A percentile compares a stretch with the other conserved stretches of the same genome.
These are phyloP conservation scores for Ormyrus labotus DNA, from an alignment of 2,888 invertebrate genomes.

Conservation along the genomic window DNA sequence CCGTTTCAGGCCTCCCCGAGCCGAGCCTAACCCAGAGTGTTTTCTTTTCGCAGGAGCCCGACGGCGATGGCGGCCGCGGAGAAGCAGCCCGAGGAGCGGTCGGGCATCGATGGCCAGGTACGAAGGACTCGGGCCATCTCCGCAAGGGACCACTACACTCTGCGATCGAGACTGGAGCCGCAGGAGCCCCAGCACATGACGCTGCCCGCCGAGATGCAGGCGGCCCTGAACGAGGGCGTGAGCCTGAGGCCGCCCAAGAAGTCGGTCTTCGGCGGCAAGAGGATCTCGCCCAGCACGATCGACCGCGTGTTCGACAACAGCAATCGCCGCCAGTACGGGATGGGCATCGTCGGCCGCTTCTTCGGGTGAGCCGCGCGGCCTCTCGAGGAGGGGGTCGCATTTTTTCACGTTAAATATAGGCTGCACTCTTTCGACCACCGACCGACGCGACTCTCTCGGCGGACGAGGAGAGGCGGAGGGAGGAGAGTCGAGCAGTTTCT, in stretches of 20 bases:
- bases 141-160: slow-evolving; percentile 73
- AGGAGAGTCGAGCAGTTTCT: slow-evolving; percentile 11
- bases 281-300: slow-evolving; percentile 87
- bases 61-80: slow-evolving; percentile 9
- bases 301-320: slow-evolving; percentile 95
- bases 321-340: slow-evolving; percentile 89
- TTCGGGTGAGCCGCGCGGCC: slow-evolving; percentile 79
- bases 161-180: slow-evolving; percentile 58
- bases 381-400: neutral
- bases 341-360: slow-evolving; percentile 88
- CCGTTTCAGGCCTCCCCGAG: no score
- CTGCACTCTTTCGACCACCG: no score
- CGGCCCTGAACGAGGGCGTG: slow-evolving; percentile 59
- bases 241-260: slow-evolving; percentile 65
- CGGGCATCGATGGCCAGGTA: slow-evolving; percentile 66
- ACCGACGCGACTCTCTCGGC: neutral
- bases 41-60: slow-evolving; percentile 34
- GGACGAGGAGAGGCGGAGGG: neutral
- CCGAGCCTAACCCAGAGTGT: neutral
- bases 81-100: slow-evolving; percentile 63
- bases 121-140: slow-evolving; percentile 54
- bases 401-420: neutral
- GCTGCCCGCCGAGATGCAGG: neutral
- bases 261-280: slow-evolving; percentile 78
- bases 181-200: neutral